Evolutionary conservation across 2,888 invertebrate species (phyloP), one percentile per base, ranked within the genome.

Genomic region (Unio pictorum): DNA sequence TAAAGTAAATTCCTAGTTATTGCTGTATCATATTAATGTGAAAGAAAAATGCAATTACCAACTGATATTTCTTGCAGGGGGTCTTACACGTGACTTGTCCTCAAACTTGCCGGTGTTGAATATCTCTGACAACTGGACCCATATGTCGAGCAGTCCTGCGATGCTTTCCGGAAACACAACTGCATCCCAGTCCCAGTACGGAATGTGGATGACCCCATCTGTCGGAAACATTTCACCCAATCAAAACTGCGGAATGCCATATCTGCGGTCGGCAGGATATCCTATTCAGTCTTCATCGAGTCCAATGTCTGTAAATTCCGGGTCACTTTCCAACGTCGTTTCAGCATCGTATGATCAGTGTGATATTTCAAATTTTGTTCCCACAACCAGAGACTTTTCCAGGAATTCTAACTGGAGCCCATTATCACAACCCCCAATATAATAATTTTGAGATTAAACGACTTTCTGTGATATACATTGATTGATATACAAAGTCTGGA

Each of bases 231-330:
- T 87, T 54, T 80, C 86, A 66, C 79, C 84, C 67, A 85, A 86
- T 78, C 87, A 87, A 75, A 86, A 82, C 78, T 86, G 86, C 78
- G 82, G 85, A 67, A 85, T 87, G 84, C 86, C 86, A 18, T 84
- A 85, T 74, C 81, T 85, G 65, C 82, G 85, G 17, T 73, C 82
- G 55, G 74, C 81, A 63, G 80, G 83, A 64, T 85, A 86, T 75
- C 79, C 84, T 45, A 78, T 86, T 61, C 81, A 82, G 58, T 73
- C 82, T 64, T 72, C 78, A 60, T 80, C 82, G 55, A 75, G 81
- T 55, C 69, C 82, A 64, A 74, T 81, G 4, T 73, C 81, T 15
- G 73, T 78, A 7, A 71, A 78, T 61, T 75, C 79, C 60, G 74
- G 78, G 30, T 67, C 73, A 45, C 72, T 78, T 62, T 66, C 79